Evolutionary conservation across 2,888 invertebrate species (phyloP).

Genomic region (Seira sanloemensis): DNA sequence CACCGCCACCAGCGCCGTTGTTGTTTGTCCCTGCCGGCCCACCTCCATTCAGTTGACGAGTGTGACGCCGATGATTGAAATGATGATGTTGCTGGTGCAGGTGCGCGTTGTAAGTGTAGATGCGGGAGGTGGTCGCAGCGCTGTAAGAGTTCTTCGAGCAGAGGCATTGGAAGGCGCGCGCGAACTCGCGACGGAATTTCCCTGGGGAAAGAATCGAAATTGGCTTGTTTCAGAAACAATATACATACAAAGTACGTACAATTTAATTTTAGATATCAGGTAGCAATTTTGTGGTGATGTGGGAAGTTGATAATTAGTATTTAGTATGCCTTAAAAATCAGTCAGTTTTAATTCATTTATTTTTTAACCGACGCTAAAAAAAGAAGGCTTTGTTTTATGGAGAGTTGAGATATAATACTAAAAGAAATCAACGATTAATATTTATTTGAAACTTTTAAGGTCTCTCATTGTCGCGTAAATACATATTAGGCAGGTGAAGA

Average conservation of each 20-base stretch:
- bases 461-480: too few relatives aligned
- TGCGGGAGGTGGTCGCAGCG: not conserved
- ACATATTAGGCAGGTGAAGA: too few relatives aligned
- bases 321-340: not conserved
- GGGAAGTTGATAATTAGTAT: not conserved
- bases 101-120: not conserved
- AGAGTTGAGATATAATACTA: too few relatives aligned
- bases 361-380: not conserved
- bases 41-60: not conserved
- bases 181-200: not conserved
- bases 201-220: not conserved
- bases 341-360: not conserved
- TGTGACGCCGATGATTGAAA: slow-evolving; percentile 5
- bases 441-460: too few relatives aligned
- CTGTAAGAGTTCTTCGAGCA: slow-evolving; percentile 8
- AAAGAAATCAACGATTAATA: too few relatives aligned
- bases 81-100: slow-evolving; percentile 2
- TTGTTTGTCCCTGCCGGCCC: not conserved
- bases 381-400: not conserved
- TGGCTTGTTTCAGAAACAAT: not conserved
- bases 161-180: not conserved
- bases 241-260: too few relatives aligned
- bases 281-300: not conserved
- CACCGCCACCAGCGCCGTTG: not conserved
- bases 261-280: too few relatives aligned